Percentiles rank a stretch among this genome's conserved stretches.
phyloP scores from a whole-genome alignment of 2,888 invertebrate genomes.

The Drosophila sordidapex region DNA sequence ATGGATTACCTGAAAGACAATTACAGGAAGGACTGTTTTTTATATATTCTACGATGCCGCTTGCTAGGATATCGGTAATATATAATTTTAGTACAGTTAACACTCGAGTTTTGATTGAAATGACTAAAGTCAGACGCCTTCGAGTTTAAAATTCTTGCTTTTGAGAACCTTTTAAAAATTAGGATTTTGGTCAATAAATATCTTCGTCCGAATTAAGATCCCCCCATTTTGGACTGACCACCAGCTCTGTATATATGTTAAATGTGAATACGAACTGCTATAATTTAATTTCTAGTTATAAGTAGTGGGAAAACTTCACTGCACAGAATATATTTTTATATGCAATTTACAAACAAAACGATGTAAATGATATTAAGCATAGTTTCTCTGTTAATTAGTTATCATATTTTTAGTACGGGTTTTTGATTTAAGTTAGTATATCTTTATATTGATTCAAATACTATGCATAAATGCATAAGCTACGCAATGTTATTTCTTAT shows the following conservation, averaged over 20 bases:
- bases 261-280: background rate
- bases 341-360: conserved; percentile 39
- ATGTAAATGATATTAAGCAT: conserved; percentile 59
- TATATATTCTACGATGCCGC: conserved; percentile 51
- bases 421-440: conserved; percentile 40
- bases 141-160: background rate
- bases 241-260: background rate
- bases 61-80: conserved; percentile 76
- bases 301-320: conserved; percentile 35
- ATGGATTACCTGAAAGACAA: conserved; percentile 26
- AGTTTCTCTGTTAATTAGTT: conserved; percentile 68
- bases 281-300: conserved; percentile 35
- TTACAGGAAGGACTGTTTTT: conserved; percentile 27
- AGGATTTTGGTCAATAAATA: background rate
- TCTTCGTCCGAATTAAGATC: background rate
- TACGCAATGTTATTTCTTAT: conserved; percentile 9
- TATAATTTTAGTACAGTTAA: background rate
- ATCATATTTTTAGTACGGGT: conserved; percentile 44
- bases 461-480: conserved; percentile 28
- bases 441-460: conserved; percentile 18
- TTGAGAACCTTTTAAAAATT: background rate
- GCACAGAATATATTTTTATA: conserved; percentile 61
- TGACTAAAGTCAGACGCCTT: too few relatives aligned
- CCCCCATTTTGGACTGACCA: too few relatives aligned
- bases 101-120: background rate